Base-by-base conservation (phyloP, 92 coral and sea anemone species). In the Palythoa caribaeorum region DNA sequence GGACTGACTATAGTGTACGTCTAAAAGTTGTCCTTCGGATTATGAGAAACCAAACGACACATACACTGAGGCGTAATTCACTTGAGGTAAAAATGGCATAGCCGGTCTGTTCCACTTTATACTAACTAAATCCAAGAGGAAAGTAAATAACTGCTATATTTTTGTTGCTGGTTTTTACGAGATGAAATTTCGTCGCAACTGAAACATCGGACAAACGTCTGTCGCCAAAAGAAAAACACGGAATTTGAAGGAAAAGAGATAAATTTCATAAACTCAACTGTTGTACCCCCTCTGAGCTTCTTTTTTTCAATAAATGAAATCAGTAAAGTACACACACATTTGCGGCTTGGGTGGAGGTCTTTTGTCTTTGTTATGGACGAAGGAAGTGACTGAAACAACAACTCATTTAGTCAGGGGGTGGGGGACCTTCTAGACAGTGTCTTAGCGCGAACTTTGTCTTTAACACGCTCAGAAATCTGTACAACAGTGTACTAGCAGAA, bases 231-330 rank as follows among this genome's bases (percentile, higher is more conserved):
- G 70, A 16, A 63, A 60, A 8, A 63, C 20, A 55, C 14, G 11
- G 62, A 5, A 8, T 4, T 44, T 44, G 50, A 28, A 59, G 14
- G 70, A 4, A 17, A 63, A 63, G 70, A 5, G 5, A 63, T 16
- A 16, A 63, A 63, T 17, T 36, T 38, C 14, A 38, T 10, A 12
- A 38, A 35, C 40, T 70, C 75, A 14, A 48, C 14, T 66, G 20
- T 44, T 21, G 44, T 44, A 81, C 86, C 86, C 66, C 86, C 86
- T 81, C 86, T 40, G 86, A 81, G 86, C 39, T 81, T 71, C 28
- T 28, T 65, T 51, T 65, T 63, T 63, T 55, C 50, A 16, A 59
- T 40, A 79, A 79, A 60, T 48, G 17, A 66, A 65, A 81, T 81
- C 63, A 81, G 62, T 66, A 44, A 19, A 28, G 75, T 48, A 81